Evolutionary conservation across 2,888 invertebrate species (phyloP), one percentile per base, ranked within the genome.

Genomic region (Tenthredo amoena): DNA sequence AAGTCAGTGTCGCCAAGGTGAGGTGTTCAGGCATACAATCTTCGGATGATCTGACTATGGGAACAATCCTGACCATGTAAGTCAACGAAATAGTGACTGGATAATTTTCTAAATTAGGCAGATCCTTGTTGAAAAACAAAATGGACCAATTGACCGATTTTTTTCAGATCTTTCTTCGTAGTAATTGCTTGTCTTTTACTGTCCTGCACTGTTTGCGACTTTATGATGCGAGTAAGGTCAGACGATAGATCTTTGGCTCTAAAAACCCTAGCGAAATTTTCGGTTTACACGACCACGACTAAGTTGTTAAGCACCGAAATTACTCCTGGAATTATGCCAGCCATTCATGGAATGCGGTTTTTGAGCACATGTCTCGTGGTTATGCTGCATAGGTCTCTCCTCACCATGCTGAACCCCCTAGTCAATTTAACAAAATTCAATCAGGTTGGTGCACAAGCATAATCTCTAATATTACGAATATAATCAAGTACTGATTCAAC

Each of bases 281-380:
- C 94, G 0, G 47, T 93, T 6, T 91, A 92, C 85, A 92, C 91
- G 6, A 94, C 94, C 87, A 91, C 91, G 0, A 87, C 87, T 3
- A 93, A 93, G 85, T 89, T 94, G 83, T 86, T 94, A 21, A 90
- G 86, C 26, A 93, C 92, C 0, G 76, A 89, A 40, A 62, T 86
- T 0, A 87, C 89, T 1, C 79, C 87, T 2, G 92, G 91, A 6
- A 91, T 91, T 26, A 88, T 94, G 34, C 90, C 91, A 0, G 93
- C 92, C 72, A 87, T 95, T 18, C 94, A 95, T 88, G 95, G 95
- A 15, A 92, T 95, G 6, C 92, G 95, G 50, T 94, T 94, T 87
- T 87, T 95, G 37, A 94, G 94, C 87, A 94, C 94, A 85, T 89
- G 91, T 65, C 94, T 94, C 93, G 94, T 95, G 2, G 90, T 94